Evolutionary conservation across 2,888 invertebrate genomes (phyloP), one percentile per base, ranked within the genome.

Genomic region (Drosophila setosimentum): DNA sequence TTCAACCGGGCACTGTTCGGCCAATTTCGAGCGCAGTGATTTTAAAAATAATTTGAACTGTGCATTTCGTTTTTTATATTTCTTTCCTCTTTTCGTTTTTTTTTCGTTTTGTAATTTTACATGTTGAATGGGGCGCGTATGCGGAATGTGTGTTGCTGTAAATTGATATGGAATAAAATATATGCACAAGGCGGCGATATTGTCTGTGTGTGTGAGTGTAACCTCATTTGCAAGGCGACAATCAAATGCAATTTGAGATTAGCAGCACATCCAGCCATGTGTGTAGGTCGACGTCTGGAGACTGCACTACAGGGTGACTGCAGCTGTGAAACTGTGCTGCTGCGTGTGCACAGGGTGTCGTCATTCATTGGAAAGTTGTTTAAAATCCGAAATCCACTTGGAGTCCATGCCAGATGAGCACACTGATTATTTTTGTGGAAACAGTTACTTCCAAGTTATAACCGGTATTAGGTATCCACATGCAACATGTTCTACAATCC

Each of bases 191-290:
- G 45, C 45, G 45, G 24, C 45, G 45, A 16, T 24, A 45, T 8
- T n/a, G n/a, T 40, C 18, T 33, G 33, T 49, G 55, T 24, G 48
- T 48, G 62, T 59, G 48, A 18, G 30, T 79, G n/a, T 72, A 78
- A 72, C 78, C 76, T 80, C 78, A 78, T 78, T 80, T 72, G 80
- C 76, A 51, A 75, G 68, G 65, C 72, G 80, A 57, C 78, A 80
- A 66, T 66, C 80, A 76, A 70, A 67, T 83, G 83, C 86, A 85
- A 83, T 82, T 77, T 62, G 85, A 87, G 80, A 85, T 87, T 76
- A 78, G 76, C 62, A 29, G 72, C 40, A 35, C 69, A 65, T 66
- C 62, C 45, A 62, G 49, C 45, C n/a, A 45, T 57, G 63, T 62
- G 49, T 60, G 64, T 65, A 37, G 70, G 59, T 70, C 64, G 50